These are phyloP conservation scores for Meiosimyza platycephala DNA, from an alignment of 2,888 invertebrate genomes.

Conservation along the genomic window DNA sequence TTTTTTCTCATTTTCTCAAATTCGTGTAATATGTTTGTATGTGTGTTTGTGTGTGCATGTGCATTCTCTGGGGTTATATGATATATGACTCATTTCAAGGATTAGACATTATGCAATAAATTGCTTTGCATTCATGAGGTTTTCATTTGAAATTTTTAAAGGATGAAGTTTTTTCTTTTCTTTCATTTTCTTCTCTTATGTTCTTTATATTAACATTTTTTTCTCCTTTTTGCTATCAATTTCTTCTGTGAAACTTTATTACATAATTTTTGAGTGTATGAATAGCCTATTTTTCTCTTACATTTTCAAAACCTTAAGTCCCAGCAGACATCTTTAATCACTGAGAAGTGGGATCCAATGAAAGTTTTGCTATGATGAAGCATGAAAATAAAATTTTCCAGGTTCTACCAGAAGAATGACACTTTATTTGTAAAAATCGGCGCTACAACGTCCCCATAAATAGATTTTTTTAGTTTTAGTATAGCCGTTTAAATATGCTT, in stretches of 20 bases:
- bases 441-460: too few relatives aligned
- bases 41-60: not conserved
- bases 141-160: slow-evolving; percentile 23
- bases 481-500: too few relatives aligned
- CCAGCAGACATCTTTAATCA: too few relatives aligned
- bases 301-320: not conserved
- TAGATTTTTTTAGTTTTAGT: too few relatives aligned
- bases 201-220: slow-evolving; percentile 5
- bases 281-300: not conserved
- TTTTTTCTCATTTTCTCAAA: not conserved
- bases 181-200: not conserved
- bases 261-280: too few relatives aligned
- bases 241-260: slow-evolving; percentile 27
- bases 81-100: slow-evolving; percentile 44
- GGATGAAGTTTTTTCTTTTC: slow-evolving; percentile 20
- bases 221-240: slow-evolving; percentile 17
- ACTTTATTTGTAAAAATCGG: too few relatives aligned
- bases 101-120: slow-evolving; percentile 48
- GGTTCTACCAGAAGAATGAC: too few relatives aligned
- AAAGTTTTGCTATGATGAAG: too few relatives aligned
- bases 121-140: slow-evolving; percentile 38
- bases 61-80: slow-evolving; percentile 43
- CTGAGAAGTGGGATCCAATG: too few relatives aligned
- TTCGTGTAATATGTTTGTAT: not conserved
- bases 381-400: too few relatives aligned